Evolutionary conservation across 2,888 invertebrate species (phyloP).

Genomic region (Rhodophaea formosa): DNA sequence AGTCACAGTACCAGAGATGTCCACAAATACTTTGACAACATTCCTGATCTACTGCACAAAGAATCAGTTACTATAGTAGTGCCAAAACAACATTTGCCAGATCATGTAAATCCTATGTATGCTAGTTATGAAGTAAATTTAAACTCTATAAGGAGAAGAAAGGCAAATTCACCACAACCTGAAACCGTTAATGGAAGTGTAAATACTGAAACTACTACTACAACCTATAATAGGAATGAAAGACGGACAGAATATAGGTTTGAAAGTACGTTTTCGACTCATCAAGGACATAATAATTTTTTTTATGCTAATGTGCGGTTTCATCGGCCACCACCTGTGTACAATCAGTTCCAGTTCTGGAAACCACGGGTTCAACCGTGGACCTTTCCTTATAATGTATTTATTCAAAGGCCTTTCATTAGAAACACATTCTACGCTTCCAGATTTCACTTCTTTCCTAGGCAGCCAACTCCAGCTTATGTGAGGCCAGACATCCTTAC

Average conservation of each 20-base stretch:
- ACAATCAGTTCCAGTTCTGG: constrained; percentile 42
- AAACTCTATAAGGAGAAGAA: constrained; percentile 39
- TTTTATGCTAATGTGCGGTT: constrained; percentile 27
- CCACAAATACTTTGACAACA: constrained; percentile 41
- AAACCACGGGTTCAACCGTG: constrained; percentile 40
- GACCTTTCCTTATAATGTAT: constrained; percentile 44
- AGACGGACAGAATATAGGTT: not conserved
- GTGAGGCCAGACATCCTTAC: constrained; percentile 24
- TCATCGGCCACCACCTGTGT: constrained; percentile 30
- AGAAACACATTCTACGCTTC: constrained; percentile 35
- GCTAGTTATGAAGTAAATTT: constrained; percentile 53
- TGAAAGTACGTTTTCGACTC: not conserved
- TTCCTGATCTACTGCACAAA: constrained; percentile 54
- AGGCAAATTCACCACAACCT: constrained; percentile 29
- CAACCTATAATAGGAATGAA: not conserved
- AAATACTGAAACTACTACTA: constrained; percentile 39
- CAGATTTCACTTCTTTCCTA: constrained; percentile 39
- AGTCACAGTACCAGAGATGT: constrained; percentile 32
- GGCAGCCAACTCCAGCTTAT: constrained; percentile 27
- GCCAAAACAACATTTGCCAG: constrained; percentile 54
- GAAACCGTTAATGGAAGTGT: constrained; percentile 39
- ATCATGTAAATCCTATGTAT: constrained; percentile 54
- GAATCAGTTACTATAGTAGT: constrained; percentile 45
- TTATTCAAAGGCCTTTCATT: constrained; percentile 45
- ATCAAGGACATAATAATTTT: constrained; percentile 1